phyloP scores from a whole-genome alignment of 1,140 invertebrate species.

The Drosophila navojoa region DNA sequence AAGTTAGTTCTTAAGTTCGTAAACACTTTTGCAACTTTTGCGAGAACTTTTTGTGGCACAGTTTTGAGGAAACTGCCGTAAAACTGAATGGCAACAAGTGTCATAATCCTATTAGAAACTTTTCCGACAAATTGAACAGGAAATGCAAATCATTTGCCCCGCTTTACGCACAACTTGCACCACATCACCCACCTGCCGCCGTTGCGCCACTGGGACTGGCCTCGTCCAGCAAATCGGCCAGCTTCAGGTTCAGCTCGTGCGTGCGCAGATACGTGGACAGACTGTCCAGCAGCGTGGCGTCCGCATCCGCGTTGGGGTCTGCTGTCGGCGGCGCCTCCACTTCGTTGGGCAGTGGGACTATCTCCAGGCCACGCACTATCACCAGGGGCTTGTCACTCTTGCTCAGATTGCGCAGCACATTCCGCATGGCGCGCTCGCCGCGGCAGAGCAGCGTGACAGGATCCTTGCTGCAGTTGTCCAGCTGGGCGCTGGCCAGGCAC shows the following conservation, averaged over 20 bases:
- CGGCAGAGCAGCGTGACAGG: conserved; percentile 65
- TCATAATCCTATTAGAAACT: conserved; percentile 25
- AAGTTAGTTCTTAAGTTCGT: conserved; percentile 10
- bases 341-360: conserved; percentile 61
- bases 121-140: conserved; percentile 13
- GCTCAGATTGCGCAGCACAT: conserved; percentile 69
- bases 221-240: conserved; percentile 86
- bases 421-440: conserved; percentile 68
- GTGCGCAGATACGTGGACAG: conserved; percentile 88
- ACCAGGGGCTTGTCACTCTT: conserved; percentile 70
- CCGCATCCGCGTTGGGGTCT: not conserved
- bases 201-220: conserved; percentile 30
- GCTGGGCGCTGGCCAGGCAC: conserved; percentile 50
- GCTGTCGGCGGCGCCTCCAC: conserved; percentile 8
- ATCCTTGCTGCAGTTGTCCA: conserved; percentile 58
- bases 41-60: not conserved
- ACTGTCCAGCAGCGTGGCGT: conserved; percentile 83
- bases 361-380: conserved; percentile 74
- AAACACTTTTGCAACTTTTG: conserved; percentile 6
- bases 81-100: conserved; percentile 7
- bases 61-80: not conserved
- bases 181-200: conserved; percentile 43
- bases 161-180: too few species aligned
- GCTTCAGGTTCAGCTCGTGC: conserved; percentile 88
- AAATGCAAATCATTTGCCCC: not conserved